A percentile compares a stretch with the other conserved stretches of the same genome.
Conservation (phyloP, 2,888 invertebrate species). For the Atethmia centrago region DNA sequence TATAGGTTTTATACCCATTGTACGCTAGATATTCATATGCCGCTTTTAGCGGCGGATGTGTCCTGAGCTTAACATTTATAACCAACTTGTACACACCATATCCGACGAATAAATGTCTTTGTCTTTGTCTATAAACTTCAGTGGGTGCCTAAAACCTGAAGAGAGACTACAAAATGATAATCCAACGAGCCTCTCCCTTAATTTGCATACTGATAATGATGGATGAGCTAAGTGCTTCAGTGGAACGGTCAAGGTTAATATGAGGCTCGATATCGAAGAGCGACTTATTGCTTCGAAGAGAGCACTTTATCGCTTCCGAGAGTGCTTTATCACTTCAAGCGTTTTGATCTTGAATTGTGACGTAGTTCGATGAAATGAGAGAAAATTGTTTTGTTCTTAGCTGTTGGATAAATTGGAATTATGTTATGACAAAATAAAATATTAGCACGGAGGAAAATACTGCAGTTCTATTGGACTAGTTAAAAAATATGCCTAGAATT, state of each 20-base stretch:
- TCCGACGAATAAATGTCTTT: too few relatives aligned
- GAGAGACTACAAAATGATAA: slow-evolving; percentile 21
- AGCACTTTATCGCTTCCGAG: slow-evolving; percentile 11
- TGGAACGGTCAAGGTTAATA: slow-evolving; percentile 43
- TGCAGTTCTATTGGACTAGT: background rate
- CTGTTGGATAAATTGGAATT: background rate
- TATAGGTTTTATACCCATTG: too few relatives aligned
- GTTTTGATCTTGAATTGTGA: slow-evolving; percentile 35
- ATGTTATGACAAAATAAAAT: slow-evolving; percentile 2
- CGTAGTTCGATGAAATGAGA: slow-evolving; percentile 14
- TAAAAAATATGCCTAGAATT: background rate
- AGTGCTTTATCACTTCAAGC: slow-evolving; percentile 30
- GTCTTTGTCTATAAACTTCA: background rate
- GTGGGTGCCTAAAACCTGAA: background rate
- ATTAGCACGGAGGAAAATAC: background rate
- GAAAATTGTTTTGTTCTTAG: background rate
- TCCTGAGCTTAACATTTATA: too few relatives aligned
- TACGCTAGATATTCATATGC: too few relatives aligned
- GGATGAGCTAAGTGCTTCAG: slow-evolving; percentile 31
- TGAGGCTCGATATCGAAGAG: slow-evolving; percentile 18
- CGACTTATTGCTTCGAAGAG: slow-evolving; percentile 20
- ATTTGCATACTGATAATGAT: slow-evolving; percentile 61
- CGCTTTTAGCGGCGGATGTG: too few relatives aligned
- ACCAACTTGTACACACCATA: too few relatives aligned
- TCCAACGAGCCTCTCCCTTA: slow-evolving; percentile 5